Evolutionary conservation across 2,888 invertebrate species (phyloP).

Genomic region (Trichogramma dendrolimi): DNA sequence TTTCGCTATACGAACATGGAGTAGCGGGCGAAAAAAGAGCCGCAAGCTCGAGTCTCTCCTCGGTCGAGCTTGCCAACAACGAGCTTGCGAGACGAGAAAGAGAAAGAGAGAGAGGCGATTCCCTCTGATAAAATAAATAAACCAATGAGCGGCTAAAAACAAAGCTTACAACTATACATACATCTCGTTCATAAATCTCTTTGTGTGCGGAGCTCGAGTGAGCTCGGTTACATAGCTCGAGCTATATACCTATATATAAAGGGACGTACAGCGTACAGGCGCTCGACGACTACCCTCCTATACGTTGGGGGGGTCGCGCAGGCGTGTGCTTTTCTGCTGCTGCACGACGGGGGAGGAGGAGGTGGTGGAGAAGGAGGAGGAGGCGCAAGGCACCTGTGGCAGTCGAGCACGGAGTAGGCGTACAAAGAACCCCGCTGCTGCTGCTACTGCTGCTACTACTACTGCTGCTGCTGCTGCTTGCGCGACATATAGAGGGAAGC

Average conservation of each 20-base stretch:
- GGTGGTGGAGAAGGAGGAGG: constrained; percentile 19
- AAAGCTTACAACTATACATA: constrained; percentile 15
- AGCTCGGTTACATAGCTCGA: too few relatives aligned
- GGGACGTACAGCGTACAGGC: too few relatives aligned
- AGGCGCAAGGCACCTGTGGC: constrained; percentile 17
- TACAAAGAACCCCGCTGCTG: constrained; percentile 27
- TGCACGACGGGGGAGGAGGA: constrained; percentile 16
- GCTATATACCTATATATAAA: too few relatives aligned
- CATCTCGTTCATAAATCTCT: constrained; percentile 22
- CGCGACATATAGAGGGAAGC: constrained; percentile 42
- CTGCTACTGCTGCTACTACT: too few relatives aligned
- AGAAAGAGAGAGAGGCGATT: background rate
- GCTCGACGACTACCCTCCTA: too few relatives aligned
- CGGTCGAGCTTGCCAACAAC: too few relatives aligned
- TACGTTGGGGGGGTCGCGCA: constrained; percentile 15
- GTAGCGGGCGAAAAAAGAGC: background rate
- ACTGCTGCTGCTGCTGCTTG: background rate
- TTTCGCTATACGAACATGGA: background rate
- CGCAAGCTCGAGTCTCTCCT: background rate
- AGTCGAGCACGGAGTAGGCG: constrained; percentile 5
- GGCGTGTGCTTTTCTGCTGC: constrained; percentile 16
- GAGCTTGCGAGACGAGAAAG: too few relatives aligned
- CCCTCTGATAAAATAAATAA: constrained; percentile 17
- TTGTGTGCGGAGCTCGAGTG: background rate
- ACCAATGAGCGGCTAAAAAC: constrained; percentile 20